phyloP scores from a whole-genome alignment of 2,888 invertebrate genomes.

The Caenorhabditis sp. region DNA sequence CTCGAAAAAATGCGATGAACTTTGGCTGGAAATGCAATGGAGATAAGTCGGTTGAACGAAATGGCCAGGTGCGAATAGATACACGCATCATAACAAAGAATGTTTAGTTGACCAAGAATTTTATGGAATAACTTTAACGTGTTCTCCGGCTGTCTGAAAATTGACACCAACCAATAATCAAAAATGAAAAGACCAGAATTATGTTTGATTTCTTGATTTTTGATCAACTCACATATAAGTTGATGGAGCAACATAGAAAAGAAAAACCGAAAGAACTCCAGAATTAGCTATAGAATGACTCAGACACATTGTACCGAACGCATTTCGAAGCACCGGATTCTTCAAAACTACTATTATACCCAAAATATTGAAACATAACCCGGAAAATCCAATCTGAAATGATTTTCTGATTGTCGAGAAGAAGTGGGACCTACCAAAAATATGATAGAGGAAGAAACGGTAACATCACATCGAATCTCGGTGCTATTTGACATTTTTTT shows the following conservation, averaged over 20 bases:
- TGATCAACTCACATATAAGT: slow-evolving; percentile 39
- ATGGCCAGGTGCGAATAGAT: slow-evolving; percentile 52
- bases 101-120: slow-evolving; percentile 46
- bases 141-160: slow-evolving; percentile 26
- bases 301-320: slow-evolving; percentile 45
- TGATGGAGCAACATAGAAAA: slow-evolving; percentile 32
- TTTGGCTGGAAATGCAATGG: slow-evolving; percentile 42
- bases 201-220: too few species aligned
- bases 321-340: slow-evolving; percentile 43
- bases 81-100: slow-evolving; percentile 54
- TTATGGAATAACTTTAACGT: slow-evolving; percentile 25
- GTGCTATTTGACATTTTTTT: too few species aligned
- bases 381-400: slow-evolving; percentile 12
- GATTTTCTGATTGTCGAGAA: too few species aligned
- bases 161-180: too few species aligned
- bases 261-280: slow-evolving; percentile 40
- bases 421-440: slow-evolving; percentile 22
- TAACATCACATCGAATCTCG: too few species aligned
- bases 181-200: too few species aligned
- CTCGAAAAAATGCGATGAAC: slow-evolving; percentile 11
- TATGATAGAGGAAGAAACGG: slow-evolving; percentile 13
- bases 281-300: slow-evolving; percentile 45
- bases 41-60: slow-evolving; percentile 46
- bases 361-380: slow-evolving; percentile 32
- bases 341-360: slow-evolving; percentile 31